Percentiles rank a stretch among this genome's conserved stretches.
phyloP scores from a whole-genome alignment of 35 echinoderm and acorn worm genomes.

The Lytechinus variegatus region DNA sequence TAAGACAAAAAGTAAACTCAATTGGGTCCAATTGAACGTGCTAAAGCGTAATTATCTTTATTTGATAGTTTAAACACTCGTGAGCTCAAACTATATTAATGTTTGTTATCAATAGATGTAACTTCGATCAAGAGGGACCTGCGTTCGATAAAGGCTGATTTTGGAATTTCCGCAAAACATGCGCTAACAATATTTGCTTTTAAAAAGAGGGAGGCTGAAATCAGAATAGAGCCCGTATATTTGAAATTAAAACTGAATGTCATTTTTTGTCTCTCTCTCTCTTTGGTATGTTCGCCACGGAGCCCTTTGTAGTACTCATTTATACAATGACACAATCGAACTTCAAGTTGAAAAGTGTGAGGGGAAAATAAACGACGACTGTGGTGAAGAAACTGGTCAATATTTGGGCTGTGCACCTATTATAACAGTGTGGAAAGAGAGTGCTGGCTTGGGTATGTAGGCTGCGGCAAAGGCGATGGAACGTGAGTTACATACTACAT shows the following conservation, averaged over 20 bases:
- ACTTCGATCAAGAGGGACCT: not conserved
- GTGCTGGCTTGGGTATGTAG: constrained; percentile 29
- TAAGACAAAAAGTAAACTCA: constrained; percentile 29
- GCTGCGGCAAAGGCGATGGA: constrained; percentile 26
- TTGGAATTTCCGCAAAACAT: constrained; percentile 11
- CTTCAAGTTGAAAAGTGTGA: not conserved
- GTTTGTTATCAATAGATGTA: not conserved
- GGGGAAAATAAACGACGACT: constrained; percentile 51
- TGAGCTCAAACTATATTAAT: constrained; percentile 26
- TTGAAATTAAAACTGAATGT: constrained; percentile 15
- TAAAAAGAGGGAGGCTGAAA: not conserved
- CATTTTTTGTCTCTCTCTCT: not conserved
- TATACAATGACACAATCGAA: constrained; percentile 35
- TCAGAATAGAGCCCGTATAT: not conserved
- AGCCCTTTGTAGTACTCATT: not conserved
- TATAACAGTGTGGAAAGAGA: constrained; percentile 36
- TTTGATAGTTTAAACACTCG: constrained; percentile 21
- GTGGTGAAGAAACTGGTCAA: constrained; percentile 43
- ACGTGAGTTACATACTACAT: constrained; percentile 10
- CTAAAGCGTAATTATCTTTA: not conserved
- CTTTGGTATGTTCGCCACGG: constrained; percentile 9
- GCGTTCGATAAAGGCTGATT: not conserved
- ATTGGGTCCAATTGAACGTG: constrained; percentile 26
- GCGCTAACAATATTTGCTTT: not conserved
- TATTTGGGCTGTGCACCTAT: constrained; percentile 52